These are phyloP conservation scores for Eurytoma californica DNA, from an alignment of 2,888 invertebrate genomes.

Conservation along the genomic window DNA sequence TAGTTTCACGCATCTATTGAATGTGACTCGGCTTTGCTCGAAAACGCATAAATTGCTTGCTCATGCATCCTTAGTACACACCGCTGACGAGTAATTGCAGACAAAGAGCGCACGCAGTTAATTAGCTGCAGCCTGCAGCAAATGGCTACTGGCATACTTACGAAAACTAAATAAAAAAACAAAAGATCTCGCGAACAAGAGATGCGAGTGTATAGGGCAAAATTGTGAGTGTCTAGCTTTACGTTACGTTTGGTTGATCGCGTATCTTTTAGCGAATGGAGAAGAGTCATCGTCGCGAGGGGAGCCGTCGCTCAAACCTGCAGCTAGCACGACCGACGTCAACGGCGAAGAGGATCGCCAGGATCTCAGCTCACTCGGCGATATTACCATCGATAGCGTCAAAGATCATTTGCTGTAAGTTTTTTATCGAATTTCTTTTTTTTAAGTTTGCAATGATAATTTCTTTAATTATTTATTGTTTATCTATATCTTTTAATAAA, in stretches of 20 bases:
- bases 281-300: slow-evolving; percentile 66
- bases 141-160: background rate
- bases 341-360: slow-evolving; percentile 77
- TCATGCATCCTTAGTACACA: slow-evolving; percentile 11
- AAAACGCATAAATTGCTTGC: background rate
- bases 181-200: slow-evolving; percentile 6
- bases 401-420: slow-evolving; percentile 85
- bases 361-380: slow-evolving; percentile 82
- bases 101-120: slow-evolving; percentile 34
- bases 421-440: background rate
- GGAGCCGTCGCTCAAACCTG: slow-evolving; percentile 67
- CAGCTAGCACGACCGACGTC: slow-evolving; percentile 70
- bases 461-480: background rate
- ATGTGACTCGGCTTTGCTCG: slow-evolving; percentile 18
- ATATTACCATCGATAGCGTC: slow-evolving; percentile 96
- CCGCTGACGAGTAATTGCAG: slow-evolving; percentile 52
- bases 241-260: slow-evolving; percentile 35
- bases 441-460: background rate
- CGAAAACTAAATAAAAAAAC: background rate
- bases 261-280: slow-evolving; percentile 68
- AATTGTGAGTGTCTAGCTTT: slow-evolving; percentile 35
- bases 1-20: background rate
- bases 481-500: background rate
- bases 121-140: background rate
- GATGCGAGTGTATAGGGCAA: slow-evolving; percentile 5